Evolutionary conservation across 2,113 vertebrate species (phyloP).

Genomic region (Maylandia zebra): DNA sequence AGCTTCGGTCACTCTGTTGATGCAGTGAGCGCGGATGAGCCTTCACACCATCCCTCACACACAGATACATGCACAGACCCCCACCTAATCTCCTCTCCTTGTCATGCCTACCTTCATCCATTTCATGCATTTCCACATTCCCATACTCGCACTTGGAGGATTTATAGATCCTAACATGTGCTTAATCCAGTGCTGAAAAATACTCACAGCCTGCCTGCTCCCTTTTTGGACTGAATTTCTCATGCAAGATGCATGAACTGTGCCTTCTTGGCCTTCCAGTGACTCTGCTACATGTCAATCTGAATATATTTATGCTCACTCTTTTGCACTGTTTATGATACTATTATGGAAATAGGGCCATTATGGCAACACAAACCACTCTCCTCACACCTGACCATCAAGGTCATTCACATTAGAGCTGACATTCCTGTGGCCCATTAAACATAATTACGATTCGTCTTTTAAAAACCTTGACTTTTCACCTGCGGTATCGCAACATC

Average conservation of each 20-base stretch:
- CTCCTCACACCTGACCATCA: conserved; percentile 35
- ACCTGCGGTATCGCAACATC: neutral
- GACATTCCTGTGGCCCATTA: conserved; percentile 36
- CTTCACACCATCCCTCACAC: neutral
- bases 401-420: conserved; percentile 35
- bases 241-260: neutral
- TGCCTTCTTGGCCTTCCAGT: neutral
- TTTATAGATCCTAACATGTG: conserved; percentile 3
- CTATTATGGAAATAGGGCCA: conserved; percentile 34
- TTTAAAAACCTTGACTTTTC: conserved; percentile 20
- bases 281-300: neutral
- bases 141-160: neutral
- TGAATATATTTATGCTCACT: conserved; percentile 14
- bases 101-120: neutral
- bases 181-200: conserved; percentile 25
- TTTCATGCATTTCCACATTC: conserved; percentile 18
- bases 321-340: conserved; percentile 23
- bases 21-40: neutral
- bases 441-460: conserved; percentile 13
- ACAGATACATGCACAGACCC: neutral
- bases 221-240: neutral
- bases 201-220: neutral
- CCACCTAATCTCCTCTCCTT: neutral
- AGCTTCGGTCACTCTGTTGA: conserved; percentile 19
- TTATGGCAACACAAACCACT: conserved; percentile 41